phyloP scores from a whole-genome alignment of 2,888 invertebrate species.

The Yponomeuta plumbellus region DNA sequence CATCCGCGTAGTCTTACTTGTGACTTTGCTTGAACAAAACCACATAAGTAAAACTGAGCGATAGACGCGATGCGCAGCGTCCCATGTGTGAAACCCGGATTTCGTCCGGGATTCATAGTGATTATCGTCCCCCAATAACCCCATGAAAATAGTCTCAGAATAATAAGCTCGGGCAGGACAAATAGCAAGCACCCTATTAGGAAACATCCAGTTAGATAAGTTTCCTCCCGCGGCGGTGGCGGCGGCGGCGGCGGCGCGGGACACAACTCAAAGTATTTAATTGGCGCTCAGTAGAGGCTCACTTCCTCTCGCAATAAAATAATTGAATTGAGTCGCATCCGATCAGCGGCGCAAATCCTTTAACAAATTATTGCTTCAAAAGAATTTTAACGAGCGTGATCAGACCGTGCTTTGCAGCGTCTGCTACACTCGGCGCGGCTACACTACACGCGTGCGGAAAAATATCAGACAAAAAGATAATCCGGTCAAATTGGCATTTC shows the following conservation, averaged over 20 bases:
- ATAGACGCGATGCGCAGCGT: too few species aligned
- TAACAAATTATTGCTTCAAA: background rate
- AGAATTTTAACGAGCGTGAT: background rate
- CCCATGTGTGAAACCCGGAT: too few species aligned
- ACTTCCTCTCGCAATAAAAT: background rate
- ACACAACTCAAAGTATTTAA: background rate
- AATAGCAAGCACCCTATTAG: too few species aligned
- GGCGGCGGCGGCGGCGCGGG: background rate
- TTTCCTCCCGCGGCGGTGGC: too few species aligned
- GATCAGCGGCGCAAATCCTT: background rate
- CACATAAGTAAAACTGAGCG: too few species aligned
- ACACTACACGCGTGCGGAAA: background rate
- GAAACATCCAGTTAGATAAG: too few species aligned
- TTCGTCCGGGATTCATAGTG: too few species aligned
- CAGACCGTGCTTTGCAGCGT: background rate
- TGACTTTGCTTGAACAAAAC: too few species aligned
- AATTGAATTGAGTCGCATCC: background rate
- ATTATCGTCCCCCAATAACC: too few species aligned
- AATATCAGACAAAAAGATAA: slow-evolving; percentile 22
- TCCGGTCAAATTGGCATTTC: slow-evolving; percentile 39
- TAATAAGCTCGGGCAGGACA: too few species aligned
- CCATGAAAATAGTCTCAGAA: too few species aligned
- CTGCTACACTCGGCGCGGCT: background rate
- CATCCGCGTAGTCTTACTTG: too few species aligned
- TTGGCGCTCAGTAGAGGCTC: background rate